Percentiles rank a stretch among this genome's conserved stretches.
phyloP scores from a whole-genome alignment of 2,888 invertebrate genomes.

The Caenorhabditis drosophilae region DNA sequence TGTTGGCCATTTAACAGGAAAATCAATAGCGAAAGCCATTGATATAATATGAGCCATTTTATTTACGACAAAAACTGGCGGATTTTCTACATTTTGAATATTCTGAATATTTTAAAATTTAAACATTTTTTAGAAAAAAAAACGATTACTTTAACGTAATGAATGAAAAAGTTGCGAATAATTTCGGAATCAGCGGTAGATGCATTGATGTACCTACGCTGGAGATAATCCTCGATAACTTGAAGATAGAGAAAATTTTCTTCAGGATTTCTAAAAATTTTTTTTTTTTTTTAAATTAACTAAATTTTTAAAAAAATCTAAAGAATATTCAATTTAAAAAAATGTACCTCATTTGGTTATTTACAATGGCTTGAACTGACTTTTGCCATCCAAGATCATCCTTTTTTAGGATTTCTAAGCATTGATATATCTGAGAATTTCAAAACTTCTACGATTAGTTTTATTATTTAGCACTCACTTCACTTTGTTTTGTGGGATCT shows the following conservation, averaged over 20 bases:
- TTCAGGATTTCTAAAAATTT: constrained; percentile 45
- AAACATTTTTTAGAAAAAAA: not conserved
- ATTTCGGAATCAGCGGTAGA: constrained; percentile 13
- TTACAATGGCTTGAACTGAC: constrained; percentile 44
- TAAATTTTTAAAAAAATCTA: not conserved
- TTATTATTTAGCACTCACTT: constrained; percentile 12
- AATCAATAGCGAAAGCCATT: constrained; percentile 73
- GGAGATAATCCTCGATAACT: constrained; percentile 70
- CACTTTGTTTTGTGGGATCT: constrained; percentile 43
- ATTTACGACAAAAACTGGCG: constrained; percentile 72
- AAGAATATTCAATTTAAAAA: not conserved
- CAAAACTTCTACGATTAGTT: not conserved
- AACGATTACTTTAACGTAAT: constrained; percentile 42
- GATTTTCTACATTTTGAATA: constrained; percentile 8
- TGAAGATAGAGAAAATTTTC: constrained; percentile 71
- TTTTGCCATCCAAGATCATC: constrained; percentile 53
- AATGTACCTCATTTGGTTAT: too few relatives aligned
- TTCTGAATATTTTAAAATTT: constrained; percentile 5
- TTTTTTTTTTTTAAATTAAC: too few relatives aligned
- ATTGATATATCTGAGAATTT: constrained; percentile 40
- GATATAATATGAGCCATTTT: constrained; percentile 74
- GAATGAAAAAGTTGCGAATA: constrained; percentile 49
- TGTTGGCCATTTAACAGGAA: constrained; percentile 72
- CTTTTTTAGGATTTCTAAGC: constrained; percentile 47
- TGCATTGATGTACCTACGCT: constrained; percentile 38